Conservation (phyloP, 2,888 invertebrate genomes). For the Schizaphis graminum region DNA sequence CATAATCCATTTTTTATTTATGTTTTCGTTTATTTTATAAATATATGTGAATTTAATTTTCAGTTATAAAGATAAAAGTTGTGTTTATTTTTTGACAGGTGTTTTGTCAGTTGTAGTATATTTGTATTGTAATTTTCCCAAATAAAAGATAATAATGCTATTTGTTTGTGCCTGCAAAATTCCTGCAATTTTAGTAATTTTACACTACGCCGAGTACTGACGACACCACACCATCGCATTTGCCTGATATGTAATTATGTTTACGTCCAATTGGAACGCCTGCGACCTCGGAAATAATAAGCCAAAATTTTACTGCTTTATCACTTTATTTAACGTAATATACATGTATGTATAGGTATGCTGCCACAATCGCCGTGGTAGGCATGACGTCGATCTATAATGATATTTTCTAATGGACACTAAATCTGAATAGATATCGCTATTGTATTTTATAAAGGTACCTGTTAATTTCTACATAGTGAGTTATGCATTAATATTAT, state of each 20-base stretch:
- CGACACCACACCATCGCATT: background rate
- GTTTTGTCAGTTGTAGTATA: background rate
- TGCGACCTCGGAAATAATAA: conserved; percentile 42
- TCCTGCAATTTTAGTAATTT: background rate
- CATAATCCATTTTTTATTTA: background rate
- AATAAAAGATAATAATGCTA: background rate
- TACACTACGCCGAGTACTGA: background rate
- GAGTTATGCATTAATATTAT: background rate
- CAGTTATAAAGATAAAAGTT: background rate
- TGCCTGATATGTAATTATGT: background rate
- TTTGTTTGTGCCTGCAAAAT: background rate
- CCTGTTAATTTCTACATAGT: conserved; percentile 31
- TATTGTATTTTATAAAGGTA: background rate
- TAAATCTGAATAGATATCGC: conserved; percentile 27
- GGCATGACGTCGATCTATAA: conserved; percentile 15
- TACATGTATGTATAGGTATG: background rate
- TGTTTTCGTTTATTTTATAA: background rate
- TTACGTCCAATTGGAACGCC: background rate
- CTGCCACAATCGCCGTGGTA: background rate
- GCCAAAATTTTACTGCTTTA: conserved; percentile 54
- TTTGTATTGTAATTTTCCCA: background rate
- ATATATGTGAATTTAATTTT: background rate
- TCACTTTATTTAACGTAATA: background rate
- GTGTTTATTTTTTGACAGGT: background rate
- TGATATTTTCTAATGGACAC: conserved; percentile 33